These are phyloP conservation scores for Temnothorax nylanderi DNA, from an alignment of 1,140 invertebrate species.

Conservation along the genomic window DNA sequence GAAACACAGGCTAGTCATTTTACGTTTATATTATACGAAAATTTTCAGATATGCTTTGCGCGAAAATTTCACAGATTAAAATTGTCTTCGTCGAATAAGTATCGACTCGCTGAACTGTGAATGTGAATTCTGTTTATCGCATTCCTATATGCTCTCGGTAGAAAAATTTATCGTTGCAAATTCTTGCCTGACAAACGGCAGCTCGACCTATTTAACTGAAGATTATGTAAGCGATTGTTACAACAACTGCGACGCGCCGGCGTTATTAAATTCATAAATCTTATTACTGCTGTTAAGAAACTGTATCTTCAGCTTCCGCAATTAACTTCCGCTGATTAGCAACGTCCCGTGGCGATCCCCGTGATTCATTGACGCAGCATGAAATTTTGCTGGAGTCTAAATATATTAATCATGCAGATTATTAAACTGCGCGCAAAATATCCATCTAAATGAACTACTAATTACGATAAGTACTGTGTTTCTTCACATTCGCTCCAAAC, in stretches of 20 bases:
- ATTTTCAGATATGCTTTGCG: background rate
- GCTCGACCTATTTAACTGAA: background rate
- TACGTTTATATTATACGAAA: background rate
- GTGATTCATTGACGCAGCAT: background rate
- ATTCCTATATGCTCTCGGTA: background rate
- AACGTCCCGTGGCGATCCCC: background rate
- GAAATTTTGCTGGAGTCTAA: background rate
- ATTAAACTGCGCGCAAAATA: background rate
- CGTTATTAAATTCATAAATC: slow-evolving; percentile 32
- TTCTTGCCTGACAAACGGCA: slow-evolving; percentile 2
- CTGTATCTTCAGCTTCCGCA: background rate
- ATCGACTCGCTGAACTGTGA: background rate
- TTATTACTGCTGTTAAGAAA: slow-evolving; percentile 25
- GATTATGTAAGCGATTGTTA: slow-evolving; percentile 12
- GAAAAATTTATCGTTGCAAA: slow-evolving; percentile 28
- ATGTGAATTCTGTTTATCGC: background rate
- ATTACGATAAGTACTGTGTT: background rate
- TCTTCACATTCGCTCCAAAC: background rate
- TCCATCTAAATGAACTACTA: background rate
- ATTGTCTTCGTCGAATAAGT: background rate
- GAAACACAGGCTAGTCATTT: background rate
- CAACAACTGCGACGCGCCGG: background rate
- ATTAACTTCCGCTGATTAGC: slow-evolving; percentile 36
- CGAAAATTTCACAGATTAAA: background rate
- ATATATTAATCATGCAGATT: background rate